Percentiles rank a stretch among this genome's conserved stretches.
Conservation (phyloP, 2,888 invertebrate species). For the Spilosoma lubricipeda region DNA sequence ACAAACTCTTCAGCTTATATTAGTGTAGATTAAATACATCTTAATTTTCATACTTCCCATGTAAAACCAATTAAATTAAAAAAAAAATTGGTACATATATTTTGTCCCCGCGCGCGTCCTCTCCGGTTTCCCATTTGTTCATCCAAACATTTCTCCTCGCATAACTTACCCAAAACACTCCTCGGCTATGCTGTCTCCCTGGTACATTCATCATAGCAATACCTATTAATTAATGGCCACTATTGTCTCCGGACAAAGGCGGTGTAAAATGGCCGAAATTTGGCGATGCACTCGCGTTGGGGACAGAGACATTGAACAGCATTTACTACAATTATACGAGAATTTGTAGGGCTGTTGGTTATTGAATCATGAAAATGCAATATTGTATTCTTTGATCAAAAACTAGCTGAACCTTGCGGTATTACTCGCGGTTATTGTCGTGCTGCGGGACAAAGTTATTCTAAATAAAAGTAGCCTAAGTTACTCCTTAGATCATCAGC, state of each 20-base stretch:
- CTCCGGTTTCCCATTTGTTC: not conserved
- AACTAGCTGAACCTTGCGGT: no score
- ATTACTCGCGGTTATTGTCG: no score
- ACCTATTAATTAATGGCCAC: conserved; percentile 22
- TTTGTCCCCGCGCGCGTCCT: no score
- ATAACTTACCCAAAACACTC: conserved; percentile 16
- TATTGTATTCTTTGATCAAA: no score
- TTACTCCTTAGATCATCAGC: no score
- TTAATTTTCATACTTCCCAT: no score
- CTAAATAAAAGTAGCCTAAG: no score
- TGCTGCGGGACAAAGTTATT: no score
- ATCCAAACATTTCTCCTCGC: not conserved
- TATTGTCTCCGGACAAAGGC: conserved; percentile 21
- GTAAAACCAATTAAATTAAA: no score
- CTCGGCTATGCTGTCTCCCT: conserved; percentile 17
- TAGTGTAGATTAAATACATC: no score
- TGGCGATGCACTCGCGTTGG: conserved; percentile 1
- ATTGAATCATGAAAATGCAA: not conserved
- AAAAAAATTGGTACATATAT: not conserved
- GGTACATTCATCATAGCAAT: conserved; percentile 28
- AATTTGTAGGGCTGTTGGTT: not conserved
- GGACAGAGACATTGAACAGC: conserved; percentile 5
- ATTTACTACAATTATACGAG: not conserved
- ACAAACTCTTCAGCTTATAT: no score
- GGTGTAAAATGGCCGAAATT: conserved; percentile 18